phyloP scores from a whole-genome alignment of 1,140 invertebrate genomes.

The Drosophila lacteicornis region DNA sequence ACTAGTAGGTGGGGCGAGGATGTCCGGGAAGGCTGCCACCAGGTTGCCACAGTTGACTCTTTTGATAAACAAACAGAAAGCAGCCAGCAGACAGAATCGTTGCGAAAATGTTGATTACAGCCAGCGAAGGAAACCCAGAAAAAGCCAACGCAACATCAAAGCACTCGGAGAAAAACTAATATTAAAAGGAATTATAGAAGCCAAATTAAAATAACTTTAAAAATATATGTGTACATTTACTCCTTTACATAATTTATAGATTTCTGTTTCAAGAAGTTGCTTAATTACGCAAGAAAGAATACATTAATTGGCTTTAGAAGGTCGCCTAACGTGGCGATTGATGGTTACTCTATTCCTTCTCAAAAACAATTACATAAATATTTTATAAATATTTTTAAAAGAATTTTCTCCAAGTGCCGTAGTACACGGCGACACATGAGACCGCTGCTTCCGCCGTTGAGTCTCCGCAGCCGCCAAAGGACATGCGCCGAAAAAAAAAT shows the following conservation, averaged over 20 bases:
- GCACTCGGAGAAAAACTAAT: neutral
- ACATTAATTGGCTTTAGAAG: too few relatives aligned
- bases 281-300: too few relatives aligned
- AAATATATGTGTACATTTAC: too few relatives aligned
- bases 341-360: too few relatives aligned
- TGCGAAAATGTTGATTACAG: conserved; percentile 78
- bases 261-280: neutral
- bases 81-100: conserved; percentile 55
- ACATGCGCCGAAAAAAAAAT: conserved; percentile 73
- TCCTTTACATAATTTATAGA: neutral
- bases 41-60: conserved; percentile 80
- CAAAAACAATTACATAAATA: neutral
- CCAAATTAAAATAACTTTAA: neutral
- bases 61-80: conserved; percentile 76
- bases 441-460: conserved; percentile 76
- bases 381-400: neutral
- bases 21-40: conserved; percentile 45
- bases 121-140: conserved; percentile 41
- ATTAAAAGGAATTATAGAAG: too few relatives aligned
- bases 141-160: conserved; percentile 9
- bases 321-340: too few relatives aligned
- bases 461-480: conserved; percentile 63
- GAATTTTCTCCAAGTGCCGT: neutral
- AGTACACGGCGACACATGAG: conserved; percentile 74
- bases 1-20: neutral